Conservation (phyloP, 2,113 vertebrate genomes). For the Brachirus orientalis region DNA sequence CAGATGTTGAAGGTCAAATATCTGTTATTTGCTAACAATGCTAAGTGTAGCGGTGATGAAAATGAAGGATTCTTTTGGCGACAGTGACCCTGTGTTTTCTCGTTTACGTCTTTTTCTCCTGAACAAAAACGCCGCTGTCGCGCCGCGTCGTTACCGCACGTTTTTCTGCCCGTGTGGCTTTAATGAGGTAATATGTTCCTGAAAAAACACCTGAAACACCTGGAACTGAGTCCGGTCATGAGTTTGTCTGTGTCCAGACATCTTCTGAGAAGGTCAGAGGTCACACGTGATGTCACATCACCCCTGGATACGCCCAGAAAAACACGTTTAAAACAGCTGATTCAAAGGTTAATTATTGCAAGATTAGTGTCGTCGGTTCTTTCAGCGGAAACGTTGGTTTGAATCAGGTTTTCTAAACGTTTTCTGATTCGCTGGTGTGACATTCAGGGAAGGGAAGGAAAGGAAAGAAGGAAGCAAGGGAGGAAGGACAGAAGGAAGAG, state of each 20-base stretch:
- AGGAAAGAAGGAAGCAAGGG: not conserved
- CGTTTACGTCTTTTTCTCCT: not conserved
- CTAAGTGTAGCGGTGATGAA: not conserved
- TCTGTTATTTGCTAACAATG: not conserved
- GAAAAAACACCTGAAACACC: constrained; percentile 79
- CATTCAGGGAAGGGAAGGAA: not conserved
- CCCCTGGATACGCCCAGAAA: not conserved
- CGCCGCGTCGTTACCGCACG: constrained; percentile 56
- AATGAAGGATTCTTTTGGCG: not conserved
- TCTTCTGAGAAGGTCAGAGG: not conserved
- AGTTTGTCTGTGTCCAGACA: constrained; percentile 52
- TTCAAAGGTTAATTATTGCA: not conserved
- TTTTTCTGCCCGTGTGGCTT: constrained; percentile 78
- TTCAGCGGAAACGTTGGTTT: not conserved
- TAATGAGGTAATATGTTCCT: constrained; percentile 92
- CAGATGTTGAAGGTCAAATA: not conserved
- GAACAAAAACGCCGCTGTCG: not conserved
- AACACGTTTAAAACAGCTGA: not conserved
- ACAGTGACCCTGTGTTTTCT: not conserved
- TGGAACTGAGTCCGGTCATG: constrained; percentile 75
- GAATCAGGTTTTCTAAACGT: not conserved
- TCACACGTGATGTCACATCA: not conserved
- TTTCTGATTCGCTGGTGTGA: constrained; percentile 2
- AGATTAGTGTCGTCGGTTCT: not conserved
- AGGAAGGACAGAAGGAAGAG: not conserved